A percentile compares a stretch with the other conserved stretches of the same genome.
phyloP scores from a whole-genome alignment of 2,797 vertebrate genomes.

The Xenopus petersii region DNA sequence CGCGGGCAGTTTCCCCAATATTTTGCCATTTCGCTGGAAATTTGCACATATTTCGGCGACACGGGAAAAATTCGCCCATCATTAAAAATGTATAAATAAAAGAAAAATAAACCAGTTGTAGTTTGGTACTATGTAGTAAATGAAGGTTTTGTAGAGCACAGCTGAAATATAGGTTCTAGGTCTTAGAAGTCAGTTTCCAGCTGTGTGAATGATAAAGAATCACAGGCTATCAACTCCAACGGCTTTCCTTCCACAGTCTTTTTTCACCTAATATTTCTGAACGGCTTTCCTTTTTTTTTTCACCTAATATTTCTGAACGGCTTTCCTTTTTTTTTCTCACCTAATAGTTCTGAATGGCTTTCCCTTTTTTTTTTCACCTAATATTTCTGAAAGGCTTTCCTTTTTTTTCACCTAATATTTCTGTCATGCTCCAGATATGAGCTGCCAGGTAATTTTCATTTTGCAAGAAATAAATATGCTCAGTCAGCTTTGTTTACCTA shows the following conservation, averaged over 20 bases:
- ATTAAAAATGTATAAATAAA: no score
- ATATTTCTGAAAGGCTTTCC: no score
- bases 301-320: not conserved
- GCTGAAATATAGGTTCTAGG: no score
- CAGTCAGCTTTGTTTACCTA: slow-evolving; percentile 38
- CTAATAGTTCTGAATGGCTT: slow-evolving; percentile 8
- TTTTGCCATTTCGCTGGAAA: no score
- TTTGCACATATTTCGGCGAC: no score
- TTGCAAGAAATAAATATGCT: slow-evolving; percentile 3
- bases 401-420: slow-evolving; percentile 1
- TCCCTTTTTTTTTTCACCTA: not conserved
- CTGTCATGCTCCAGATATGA: not conserved
- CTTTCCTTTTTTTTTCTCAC: no score
- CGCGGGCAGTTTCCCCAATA: no score
- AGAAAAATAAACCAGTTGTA: no score
- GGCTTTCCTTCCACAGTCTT: slow-evolving; percentile 7
- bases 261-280: not conserved
- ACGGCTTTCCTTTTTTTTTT: no score
- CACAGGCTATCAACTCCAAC: not conserved
- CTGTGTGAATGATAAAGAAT: not conserved
- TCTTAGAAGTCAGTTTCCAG: not conserved
- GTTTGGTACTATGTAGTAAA: no score
- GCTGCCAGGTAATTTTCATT: slow-evolving; percentile 17
- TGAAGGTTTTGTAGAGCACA: no score
- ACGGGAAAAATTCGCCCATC: no score